Evolutionary conservation across 2,113 vertebrate genomes (phyloP), one percentile per base, ranked within the genome.

Genomic region (Semnornis frantzii): DNA sequence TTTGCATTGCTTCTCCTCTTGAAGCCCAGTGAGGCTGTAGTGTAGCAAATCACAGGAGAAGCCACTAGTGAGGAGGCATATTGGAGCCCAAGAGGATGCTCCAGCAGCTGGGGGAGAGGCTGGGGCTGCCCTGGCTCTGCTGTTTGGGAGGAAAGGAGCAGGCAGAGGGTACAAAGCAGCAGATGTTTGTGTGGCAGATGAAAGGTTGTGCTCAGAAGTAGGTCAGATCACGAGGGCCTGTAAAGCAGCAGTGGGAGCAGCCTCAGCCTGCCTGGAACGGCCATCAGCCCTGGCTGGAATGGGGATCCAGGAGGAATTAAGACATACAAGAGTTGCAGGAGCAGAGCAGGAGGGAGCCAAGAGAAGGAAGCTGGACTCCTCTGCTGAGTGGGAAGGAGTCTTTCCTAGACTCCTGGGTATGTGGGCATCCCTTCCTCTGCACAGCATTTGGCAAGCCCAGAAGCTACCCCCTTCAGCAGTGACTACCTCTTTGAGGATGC

Each of bases 211-310:
- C 60, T 81, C 60, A 52, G 65, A 90, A 84, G 46, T 81, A 78
- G 92, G 80, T 87, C 70, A n/a, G 62, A 92, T 79, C 82, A 39
- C 2, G 5, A 77, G 73, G 37, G 70, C 82, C 68, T 3, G 3
- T 0, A 0, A 57, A 89, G 50, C 34, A 3, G 77, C 3, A 1
- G 57, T 60, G 31, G 64, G 62, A 85, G 31, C 1, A 0, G 54
- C 58, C 57, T 94, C 75, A 65, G 73, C 50, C 54, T 0, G 1
- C 71, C 66, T 3, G 31, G 68, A 39, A 78, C 30, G 2, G 33
- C 24, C 14, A 30, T 73, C 24, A 6, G 82, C 34, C 6, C 28
- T 58, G 69, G 17, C 13, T 19, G n/a, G 7, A 57, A 37, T 12
- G 68, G 57, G 33, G 64, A 77, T 37, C 57, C 3, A 0, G 34